phyloP scores from a whole-genome alignment of 2,113 vertebrate genomes.

The Hylia prasina region DNA sequence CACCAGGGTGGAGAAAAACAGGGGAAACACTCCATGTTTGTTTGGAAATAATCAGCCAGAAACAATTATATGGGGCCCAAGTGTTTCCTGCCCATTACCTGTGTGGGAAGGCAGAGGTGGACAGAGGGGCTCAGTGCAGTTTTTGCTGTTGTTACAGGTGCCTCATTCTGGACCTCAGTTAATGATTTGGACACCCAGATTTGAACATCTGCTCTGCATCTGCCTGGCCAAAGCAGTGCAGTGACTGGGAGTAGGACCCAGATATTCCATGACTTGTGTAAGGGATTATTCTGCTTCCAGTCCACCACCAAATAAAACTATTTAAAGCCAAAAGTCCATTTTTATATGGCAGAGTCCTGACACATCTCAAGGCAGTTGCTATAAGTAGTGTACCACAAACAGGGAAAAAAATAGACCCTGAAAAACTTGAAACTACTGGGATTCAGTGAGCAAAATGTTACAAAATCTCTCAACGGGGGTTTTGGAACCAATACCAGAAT shows the following conservation, averaged over 20 bases:
- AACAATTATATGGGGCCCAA: neutral
- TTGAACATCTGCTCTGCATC: neutral
- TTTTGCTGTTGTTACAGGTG: neutral
- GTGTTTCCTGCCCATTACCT: neutral
- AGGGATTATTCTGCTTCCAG: neutral
- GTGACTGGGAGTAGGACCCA: neutral
- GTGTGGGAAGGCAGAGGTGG: neutral
- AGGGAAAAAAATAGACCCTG: neutral
- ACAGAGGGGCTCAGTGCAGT: neutral
- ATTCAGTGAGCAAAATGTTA: neutral
- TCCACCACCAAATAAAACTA: slow-evolving; percentile 10
- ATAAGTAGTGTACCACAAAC: neutral
- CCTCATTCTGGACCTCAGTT: neutral
- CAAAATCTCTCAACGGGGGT: neutral
- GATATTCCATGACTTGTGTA: neutral
- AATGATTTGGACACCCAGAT: neutral
- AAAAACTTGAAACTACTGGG: neutral
- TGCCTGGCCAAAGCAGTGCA: neutral
- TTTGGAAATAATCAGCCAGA: neutral
- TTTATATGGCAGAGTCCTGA: neutral
- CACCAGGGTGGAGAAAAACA: neutral
- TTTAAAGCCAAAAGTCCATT: neutral
- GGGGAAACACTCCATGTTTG: neutral
- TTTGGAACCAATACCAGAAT: neutral
- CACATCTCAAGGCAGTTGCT: neutral